Evolutionary conservation across 1,140 invertebrate genomes (phyloP).

Genomic region (Diprion similis): DNA sequence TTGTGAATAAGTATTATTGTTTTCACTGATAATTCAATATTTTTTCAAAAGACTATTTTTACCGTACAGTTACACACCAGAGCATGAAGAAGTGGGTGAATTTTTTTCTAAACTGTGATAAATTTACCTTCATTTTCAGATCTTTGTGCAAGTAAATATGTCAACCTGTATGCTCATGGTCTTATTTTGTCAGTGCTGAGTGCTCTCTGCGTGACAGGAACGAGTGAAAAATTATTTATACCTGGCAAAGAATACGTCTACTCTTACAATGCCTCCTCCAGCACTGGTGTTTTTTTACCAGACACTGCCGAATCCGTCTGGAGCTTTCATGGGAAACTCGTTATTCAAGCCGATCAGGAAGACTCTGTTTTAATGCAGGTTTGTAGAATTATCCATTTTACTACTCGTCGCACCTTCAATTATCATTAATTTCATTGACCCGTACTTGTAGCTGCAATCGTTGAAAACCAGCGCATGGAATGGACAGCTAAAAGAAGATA

Average conservation of each 20-base stretch:
- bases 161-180: constrained; percentile 17
- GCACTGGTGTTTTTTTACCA: constrained; percentile 50
- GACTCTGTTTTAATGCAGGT: constrained; percentile 47
- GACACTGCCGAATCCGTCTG: constrained; percentile 51
- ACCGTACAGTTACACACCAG: constrained; percentile 25
- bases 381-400: constrained; percentile 10
- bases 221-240: constrained; percentile 42
- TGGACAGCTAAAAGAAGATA: constrained; percentile 39
- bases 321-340: constrained; percentile 48
- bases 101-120: constrained; percentile 19
- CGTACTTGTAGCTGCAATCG: constrained; percentile 37
- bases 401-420: not conserved
- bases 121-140: constrained; percentile 10
- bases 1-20: not conserved
- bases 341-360: constrained; percentile 42
- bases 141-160: constrained; percentile 18
- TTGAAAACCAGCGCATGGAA: constrained; percentile 48
- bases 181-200: constrained; percentile 32
- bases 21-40: constrained; percentile 11
- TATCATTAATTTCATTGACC: not conserved
- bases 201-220: not conserved
- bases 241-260: constrained; percentile 52
- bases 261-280: constrained; percentile 51
- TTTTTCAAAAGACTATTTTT: constrained; percentile 19
- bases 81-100: constrained; percentile 16